A percentile compares a stretch with the other conserved stretches of the same genome.
Conservation (phyloP, 2,888 invertebrate genomes). For the Andrena bicolor region DNA sequence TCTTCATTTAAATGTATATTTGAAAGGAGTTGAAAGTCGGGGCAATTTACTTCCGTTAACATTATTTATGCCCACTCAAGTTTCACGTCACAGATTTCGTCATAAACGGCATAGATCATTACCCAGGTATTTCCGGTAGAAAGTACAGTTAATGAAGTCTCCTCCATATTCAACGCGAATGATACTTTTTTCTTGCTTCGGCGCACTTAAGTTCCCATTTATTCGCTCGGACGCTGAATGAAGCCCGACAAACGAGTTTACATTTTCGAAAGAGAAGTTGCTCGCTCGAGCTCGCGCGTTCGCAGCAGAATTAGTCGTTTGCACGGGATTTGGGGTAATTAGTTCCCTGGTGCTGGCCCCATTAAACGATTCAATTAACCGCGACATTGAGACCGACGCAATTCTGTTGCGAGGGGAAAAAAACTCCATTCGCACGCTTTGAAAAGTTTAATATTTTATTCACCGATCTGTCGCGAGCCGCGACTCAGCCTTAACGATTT, state of each 20-base stretch:
- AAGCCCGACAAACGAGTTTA: not conserved
- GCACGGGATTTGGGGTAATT: slow-evolving; percentile 38
- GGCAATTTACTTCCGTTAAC: too few species aligned
- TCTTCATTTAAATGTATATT: too few species aligned
- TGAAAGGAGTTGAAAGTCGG: too few species aligned
- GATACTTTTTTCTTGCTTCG: not conserved
- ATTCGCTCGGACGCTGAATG: not conserved
- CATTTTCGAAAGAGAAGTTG: slow-evolving; percentile 29
- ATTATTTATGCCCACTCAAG: too few species aligned
- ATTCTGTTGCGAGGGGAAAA: slow-evolving; percentile 2
- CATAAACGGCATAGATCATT: not conserved
- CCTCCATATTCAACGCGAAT: not conserved
- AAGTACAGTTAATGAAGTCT: slow-evolving; percentile 2
- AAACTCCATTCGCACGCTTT: not conserved
- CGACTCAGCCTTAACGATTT: slow-evolving; percentile 10
- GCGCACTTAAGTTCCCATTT: slow-evolving; percentile 8
- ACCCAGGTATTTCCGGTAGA: not conserved
- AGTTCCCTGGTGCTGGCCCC: slow-evolving; percentile 10
- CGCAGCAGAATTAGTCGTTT: slow-evolving; percentile 1
- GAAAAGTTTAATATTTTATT: slow-evolving; percentile 24
- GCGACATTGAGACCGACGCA: slow-evolving; percentile 28
- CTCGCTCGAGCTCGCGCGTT: not conserved
- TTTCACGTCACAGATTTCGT: not conserved
- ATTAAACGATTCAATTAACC: slow-evolving; percentile 49
- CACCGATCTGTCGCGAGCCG: not conserved